phyloP scores from a whole-genome alignment of 2,797 vertebrate species.

The Etheostoma perlongum region DNA sequence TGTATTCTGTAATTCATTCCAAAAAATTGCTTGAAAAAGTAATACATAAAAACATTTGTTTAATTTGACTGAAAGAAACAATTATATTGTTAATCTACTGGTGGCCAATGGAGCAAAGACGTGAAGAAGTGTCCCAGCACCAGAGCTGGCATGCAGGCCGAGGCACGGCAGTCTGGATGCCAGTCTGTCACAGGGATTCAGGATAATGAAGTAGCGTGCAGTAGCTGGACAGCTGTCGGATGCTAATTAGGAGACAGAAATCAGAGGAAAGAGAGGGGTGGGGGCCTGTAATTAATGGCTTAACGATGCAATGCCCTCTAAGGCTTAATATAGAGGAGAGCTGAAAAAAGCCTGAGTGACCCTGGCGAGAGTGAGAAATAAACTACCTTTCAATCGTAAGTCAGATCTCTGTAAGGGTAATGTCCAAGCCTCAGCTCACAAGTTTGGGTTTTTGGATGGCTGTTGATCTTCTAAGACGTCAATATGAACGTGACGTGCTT shows the following conservation, averaged over 20 bases:
- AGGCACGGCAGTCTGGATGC: conserved; percentile 18
- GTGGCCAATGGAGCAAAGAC: conserved; percentile 10
- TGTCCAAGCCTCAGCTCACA: background rate
- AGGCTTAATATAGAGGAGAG: conserved; percentile 55
- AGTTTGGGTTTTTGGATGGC: background rate
- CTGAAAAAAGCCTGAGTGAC: conserved; percentile 34
- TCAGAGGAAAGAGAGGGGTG: conserved; percentile 16
- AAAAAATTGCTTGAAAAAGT: no score
- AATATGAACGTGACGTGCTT: background rate
- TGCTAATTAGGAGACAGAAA: conserved; percentile 61
- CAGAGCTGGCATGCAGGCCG: background rate
- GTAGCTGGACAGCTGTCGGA: conserved; percentile 65
- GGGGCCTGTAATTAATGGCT: conserved; percentile 61
- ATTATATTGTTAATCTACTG: conserved; percentile 4
- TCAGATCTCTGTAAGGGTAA: background rate
- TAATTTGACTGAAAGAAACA: no score
- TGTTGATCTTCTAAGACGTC: background rate
- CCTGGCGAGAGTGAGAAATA: conserved; percentile 19
- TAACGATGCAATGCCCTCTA: conserved; percentile 58
- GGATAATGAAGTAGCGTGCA: conserved; percentile 55
- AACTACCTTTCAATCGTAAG: conserved; percentile 1
- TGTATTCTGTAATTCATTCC: no score
- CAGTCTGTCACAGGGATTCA: conserved; percentile 39
- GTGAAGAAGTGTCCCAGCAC: background rate
- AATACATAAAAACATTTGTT: no score